Evolutionary conservation across 2,888 invertebrate species (phyloP), one percentile per base, ranked within the genome.

Genomic region (Loripinus fragilis): DNA sequence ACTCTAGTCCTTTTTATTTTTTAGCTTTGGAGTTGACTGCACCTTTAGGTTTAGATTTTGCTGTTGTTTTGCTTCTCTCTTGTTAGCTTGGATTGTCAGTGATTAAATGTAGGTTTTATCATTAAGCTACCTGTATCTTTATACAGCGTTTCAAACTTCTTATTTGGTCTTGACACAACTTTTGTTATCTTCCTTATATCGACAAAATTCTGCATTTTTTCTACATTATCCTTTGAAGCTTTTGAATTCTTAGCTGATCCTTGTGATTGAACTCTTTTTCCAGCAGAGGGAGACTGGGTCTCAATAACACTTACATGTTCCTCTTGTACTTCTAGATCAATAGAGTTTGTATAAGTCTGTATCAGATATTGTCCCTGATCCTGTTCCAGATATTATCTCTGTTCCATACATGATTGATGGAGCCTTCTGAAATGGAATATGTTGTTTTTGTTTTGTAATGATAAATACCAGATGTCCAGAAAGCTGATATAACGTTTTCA

Each of bases 141-240:
- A 66, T 35, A 66, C 38, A 38, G 66, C 38, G 66, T 7, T 8
- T 35, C n/a, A 41, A 66, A 66, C 20, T 41, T 35, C 66, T 35
- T 66, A 10, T 35, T 66, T 8, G 66, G 66, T 35, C 25, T 35
- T n/a, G n/a, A 5, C 3, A 17, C 20, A 23, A n/a, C n/a, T n/a
- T n/a, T n/a, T n/a, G n/a, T n/a, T n/a, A n/a, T n/a, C n/a, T n/a
- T n/a, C n/a, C n/a, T 66, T 2, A 8, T 3, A 33, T 7, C 25
- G 41, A 66, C n/a, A 25, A 66, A 41, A 15, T 20, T n/a, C n/a
- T 66, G 10, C 23, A 66, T 35, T 66, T 35, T 35, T 38, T 66
- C 25, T 5, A n/a, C n/a, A 5, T 20, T 48, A 5, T 48, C 41
- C 15, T 7, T 41, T 41, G 7, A 7, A 41, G 41, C 41, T 41